phyloP scores from a whole-genome alignment of 2,797 vertebrate species.

The Mus minutoides region DNA sequence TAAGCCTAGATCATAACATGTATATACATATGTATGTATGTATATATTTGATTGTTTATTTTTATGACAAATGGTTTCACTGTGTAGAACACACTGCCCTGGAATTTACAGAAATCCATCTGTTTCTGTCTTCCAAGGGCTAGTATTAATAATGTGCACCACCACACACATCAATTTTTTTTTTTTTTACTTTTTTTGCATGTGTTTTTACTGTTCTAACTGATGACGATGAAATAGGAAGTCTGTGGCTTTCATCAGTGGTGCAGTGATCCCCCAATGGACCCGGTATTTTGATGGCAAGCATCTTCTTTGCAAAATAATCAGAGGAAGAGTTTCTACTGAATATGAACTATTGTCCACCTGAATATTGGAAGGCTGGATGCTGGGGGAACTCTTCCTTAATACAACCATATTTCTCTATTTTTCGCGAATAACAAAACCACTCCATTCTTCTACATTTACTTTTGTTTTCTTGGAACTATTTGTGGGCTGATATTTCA shows the following conservation, averaged over 20 bases:
- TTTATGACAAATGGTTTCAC: background rate
- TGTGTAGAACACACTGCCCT: background rate
- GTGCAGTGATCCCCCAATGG: no score
- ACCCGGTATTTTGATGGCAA: background rate
- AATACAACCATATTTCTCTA: background rate
- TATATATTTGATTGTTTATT: background rate
- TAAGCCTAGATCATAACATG: background rate
- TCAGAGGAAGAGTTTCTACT: background rate
- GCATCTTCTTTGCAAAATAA: background rate
- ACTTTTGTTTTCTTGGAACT: constrained; percentile 53
- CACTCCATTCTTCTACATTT: background rate
- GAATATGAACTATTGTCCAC: background rate
- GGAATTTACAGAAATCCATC: background rate
- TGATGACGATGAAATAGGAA: background rate
- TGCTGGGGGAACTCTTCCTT: rapidly evolving
- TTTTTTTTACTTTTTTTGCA: background rate
- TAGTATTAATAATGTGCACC: background rate
- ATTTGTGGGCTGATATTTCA: constrained; percentile 57
- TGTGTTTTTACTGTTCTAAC: background rate
- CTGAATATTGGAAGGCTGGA: background rate
- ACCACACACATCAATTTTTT: background rate
- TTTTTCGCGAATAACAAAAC: background rate
- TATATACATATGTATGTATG: background rate
- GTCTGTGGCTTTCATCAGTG: background rate
- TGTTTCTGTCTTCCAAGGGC: background rate